These are phyloP conservation scores for Biston betularia DNA, from an alignment of 2,888 invertebrate species.

Conservation along the genomic window DNA sequence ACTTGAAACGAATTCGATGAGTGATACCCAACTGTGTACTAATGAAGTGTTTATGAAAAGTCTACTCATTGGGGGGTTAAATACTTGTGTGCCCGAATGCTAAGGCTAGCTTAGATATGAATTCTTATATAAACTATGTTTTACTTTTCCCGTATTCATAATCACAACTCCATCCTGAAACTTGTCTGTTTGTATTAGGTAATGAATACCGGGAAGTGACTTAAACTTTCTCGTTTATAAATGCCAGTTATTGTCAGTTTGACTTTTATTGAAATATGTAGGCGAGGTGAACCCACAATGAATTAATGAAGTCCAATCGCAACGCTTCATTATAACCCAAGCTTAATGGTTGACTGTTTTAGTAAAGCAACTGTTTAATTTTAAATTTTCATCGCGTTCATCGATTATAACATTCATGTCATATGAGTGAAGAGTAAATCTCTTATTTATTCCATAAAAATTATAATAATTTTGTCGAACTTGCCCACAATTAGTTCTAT, in stretches of 20 bases:
- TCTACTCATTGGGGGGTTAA: not conserved
- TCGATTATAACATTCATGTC: not conserved
- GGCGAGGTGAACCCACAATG: constrained; percentile 27
- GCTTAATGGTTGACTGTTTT: not conserved
- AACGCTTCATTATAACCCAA: not conserved
- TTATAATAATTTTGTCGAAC: constrained; percentile 3
- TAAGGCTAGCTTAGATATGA: not conserved
- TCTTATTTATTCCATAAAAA: not conserved
- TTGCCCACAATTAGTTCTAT: not conserved
- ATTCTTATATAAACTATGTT: not conserved
- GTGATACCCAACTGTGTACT: too few species aligned
- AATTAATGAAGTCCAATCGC: constrained; percentile 24
- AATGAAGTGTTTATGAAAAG: too few species aligned
- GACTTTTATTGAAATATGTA: constrained; percentile 43
- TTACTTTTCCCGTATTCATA: constrained; percentile 22
- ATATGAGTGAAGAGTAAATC: not conserved
- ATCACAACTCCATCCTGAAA: constrained; percentile 42
- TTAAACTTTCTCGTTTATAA: constrained; percentile 44
- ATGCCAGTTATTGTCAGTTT: constrained; percentile 47
- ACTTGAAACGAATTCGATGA: too few species aligned
- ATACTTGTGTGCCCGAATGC: too few species aligned
- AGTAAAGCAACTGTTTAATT: not conserved
- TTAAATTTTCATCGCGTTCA: not conserved
- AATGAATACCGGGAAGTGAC: constrained; percentile 44
- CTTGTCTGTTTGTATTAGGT: constrained; percentile 46